These are phyloP conservation scores for Carettochelys insculpta DNA, from an alignment of 2,113 vertebrate species.

Conservation along the genomic window DNA sequence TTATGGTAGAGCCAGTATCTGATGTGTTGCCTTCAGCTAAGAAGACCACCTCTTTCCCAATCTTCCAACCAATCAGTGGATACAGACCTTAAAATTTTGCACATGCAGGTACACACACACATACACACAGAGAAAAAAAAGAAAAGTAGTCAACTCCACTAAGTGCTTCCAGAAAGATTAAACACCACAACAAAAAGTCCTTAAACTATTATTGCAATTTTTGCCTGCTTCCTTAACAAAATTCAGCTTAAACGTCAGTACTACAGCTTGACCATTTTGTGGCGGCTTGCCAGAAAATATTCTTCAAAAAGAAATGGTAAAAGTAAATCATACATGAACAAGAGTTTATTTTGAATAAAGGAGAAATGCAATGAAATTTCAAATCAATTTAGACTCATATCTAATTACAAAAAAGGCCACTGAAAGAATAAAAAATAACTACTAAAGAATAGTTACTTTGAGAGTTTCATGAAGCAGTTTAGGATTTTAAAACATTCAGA, in stretches of 20 bases:
- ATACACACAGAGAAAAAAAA: neutral
- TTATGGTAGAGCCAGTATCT: slow-evolving; percentile 88
- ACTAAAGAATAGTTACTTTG: neutral
- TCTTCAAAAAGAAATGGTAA: neutral
- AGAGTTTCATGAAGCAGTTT: neutral
- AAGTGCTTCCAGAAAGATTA: neutral
- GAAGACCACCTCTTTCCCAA: slow-evolving; percentile 90
- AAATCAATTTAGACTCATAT: neutral
- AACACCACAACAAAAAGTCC: neutral
- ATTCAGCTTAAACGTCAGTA: neutral
- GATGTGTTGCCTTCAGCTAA: slow-evolving; percentile 91
- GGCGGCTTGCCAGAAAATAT: neutral
- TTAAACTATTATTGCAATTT: neutral
- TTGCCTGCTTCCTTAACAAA: neutral
- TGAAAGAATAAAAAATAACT: neutral
- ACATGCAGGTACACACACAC: neutral
- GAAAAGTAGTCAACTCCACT: neutral
- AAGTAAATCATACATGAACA: neutral
- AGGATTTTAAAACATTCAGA: neutral
- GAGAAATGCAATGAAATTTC: neutral
- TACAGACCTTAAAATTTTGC: slow-evolving; percentile 85
- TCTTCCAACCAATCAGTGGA: slow-evolving; percentile 96
- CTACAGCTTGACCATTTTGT: neutral
- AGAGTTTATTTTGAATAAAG: neutral
- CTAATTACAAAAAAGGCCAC: neutral